Evolutionary conservation across 2,888 invertebrate species (phyloP).

Genomic region (Capitulum mitella): DNA sequence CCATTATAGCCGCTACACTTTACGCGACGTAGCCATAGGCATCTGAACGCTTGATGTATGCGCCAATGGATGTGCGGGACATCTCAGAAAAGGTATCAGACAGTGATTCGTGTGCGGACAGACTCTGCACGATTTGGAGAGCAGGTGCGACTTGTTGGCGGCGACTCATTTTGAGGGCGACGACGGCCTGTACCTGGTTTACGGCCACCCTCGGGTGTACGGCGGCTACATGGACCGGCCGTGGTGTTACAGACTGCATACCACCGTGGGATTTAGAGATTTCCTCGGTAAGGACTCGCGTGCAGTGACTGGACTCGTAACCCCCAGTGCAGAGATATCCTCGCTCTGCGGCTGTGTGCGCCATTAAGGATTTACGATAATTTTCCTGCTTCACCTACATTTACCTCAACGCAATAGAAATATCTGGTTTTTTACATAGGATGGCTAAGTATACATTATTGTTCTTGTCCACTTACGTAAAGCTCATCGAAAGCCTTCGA

Average conservation of each 20-base stretch:
- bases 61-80: too few species aligned
- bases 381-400: too few species aligned
- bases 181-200: slow-evolving; percentile 4
- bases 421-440: too few species aligned
- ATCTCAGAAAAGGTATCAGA: too few species aligned
- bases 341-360: background rate
- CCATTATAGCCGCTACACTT: too few species aligned
- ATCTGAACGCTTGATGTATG: too few species aligned
- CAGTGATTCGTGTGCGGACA: background rate
- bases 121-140: background rate
- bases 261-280: background rate
- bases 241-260: background rate
- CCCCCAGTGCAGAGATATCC: background rate
- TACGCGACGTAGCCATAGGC: too few species aligned
- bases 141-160: background rate
- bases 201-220: background rate
- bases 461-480: too few species aligned
- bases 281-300: background rate
- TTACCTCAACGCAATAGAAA: too few species aligned
- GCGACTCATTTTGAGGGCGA: background rate
- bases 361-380: too few species aligned
- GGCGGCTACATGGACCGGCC: background rate
- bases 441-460: too few species aligned
- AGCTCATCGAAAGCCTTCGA: too few species aligned
- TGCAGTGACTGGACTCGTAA: background rate